These are phyloP conservation scores for Vanacampus margaritifer DNA, from an alignment of 2,113 vertebrate species.

Conservation along the genomic window DNA sequence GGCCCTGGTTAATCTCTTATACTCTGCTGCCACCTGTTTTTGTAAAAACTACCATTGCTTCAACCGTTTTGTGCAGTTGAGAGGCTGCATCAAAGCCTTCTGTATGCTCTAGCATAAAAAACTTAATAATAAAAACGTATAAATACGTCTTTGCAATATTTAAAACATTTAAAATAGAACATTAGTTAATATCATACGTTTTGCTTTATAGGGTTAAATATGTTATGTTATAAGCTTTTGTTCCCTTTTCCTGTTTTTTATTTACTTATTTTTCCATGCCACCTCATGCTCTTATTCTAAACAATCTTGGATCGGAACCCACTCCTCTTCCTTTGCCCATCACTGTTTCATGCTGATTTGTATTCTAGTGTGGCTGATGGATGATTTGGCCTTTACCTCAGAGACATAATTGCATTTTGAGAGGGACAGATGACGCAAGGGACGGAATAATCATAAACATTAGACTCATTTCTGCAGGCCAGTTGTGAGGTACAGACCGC, in stretches of 20 bases:
- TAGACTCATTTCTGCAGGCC: slow-evolving; percentile 53
- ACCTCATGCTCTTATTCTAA: neutral
- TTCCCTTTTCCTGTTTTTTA: neutral
- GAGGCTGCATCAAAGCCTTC: too few relatives aligned
- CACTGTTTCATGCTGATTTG: slow-evolving; percentile 40
- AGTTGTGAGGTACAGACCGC: slow-evolving; percentile 28
- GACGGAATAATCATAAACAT: slow-evolving; percentile 48
- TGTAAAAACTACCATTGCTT: too few relatives aligned
- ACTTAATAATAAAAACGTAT: too few relatives aligned
- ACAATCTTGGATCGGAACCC: neutral
- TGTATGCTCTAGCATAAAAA: too few relatives aligned
- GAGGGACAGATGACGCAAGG: slow-evolving; percentile 32
- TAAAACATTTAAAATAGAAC: too few relatives aligned
- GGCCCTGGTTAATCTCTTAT: too few relatives aligned
- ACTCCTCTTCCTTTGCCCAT: slow-evolving; percentile 19
- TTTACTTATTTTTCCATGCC: neutral
- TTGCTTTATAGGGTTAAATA: too few relatives aligned
- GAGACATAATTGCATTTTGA: slow-evolving; percentile 58
- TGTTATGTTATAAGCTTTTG: neutral
- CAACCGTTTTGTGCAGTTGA: too few relatives aligned
- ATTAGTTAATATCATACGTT: too few relatives aligned
- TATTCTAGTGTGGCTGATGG: slow-evolving; percentile 37
- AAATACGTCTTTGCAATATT: too few relatives aligned
- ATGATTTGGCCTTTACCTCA: slow-evolving; percentile 54
- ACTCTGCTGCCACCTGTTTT: too few relatives aligned